These are phyloP conservation scores for Chaetodon trifascialis DNA, from an alignment of 2,113 vertebrate species.

Conservation along the genomic window DNA sequence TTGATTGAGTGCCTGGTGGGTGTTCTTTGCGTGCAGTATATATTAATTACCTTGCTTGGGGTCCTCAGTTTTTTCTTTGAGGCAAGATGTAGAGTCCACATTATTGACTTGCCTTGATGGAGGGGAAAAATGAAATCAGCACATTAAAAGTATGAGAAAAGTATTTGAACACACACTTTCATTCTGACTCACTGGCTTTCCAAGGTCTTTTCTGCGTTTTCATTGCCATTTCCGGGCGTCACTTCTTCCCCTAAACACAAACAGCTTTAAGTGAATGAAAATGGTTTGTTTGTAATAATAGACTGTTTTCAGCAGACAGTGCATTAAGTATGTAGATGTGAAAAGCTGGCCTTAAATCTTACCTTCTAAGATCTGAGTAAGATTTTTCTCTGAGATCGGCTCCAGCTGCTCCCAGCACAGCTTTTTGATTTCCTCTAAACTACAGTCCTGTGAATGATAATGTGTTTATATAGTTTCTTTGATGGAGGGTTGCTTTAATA, in stretches of 20 bases:
- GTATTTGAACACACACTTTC: not conserved
- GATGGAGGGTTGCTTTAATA: not conserved
- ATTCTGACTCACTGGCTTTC: slow-evolving; percentile 73
- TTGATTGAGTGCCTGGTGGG: not conserved
- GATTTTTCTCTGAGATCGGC: slow-evolving; percentile 89
- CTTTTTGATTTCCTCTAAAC: slow-evolving; percentile 92
- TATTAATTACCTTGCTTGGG: slow-evolving; percentile 88
- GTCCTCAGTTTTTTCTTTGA: slow-evolving; percentile 88
- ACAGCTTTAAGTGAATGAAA: not conserved
- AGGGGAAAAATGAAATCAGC: not conserved
- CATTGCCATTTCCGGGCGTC: slow-evolving; percentile 23
- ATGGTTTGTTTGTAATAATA: not conserved
- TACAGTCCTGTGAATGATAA: slow-evolving; percentile 86
- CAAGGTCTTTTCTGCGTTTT: slow-evolving; percentile 18
- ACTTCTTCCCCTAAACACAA: slow-evolving; percentile 71
- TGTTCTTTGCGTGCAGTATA: not conserved
- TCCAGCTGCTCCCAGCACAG: slow-evolving; percentile 95
- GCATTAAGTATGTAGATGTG: fast-evolving
- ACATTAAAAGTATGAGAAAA: not conserved
- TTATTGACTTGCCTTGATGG: slow-evolving; percentile 89
- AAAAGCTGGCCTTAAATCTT: slow-evolving; percentile 52
- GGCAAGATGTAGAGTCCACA: slow-evolving; percentile 89
- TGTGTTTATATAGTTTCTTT: slow-evolving; percentile 15
- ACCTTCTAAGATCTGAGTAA: slow-evolving; percentile 95
- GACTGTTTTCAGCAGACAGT: not conserved